Evolutionary conservation across 2,888 invertebrate genomes (phyloP).

Genomic region (Tenodera sinensis): DNA sequence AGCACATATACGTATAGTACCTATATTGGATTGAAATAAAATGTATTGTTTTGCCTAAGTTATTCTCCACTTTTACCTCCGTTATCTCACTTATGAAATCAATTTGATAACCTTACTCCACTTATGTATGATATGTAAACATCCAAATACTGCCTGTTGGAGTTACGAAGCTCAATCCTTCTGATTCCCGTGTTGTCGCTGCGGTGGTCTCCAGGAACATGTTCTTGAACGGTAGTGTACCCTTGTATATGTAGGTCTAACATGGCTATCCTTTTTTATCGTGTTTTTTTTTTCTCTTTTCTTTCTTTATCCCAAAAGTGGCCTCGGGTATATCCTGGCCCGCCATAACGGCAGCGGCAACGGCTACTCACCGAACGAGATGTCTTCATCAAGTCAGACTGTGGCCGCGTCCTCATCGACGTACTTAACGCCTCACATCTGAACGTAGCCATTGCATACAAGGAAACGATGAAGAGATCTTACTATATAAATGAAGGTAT

Average conservation of each 20-base stretch:
- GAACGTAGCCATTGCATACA: not conserved
- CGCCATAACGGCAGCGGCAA: slow-evolving; percentile 2
- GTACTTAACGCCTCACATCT: not conserved
- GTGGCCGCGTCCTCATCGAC: not conserved
- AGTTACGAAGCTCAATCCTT: not conserved
- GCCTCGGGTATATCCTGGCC: slow-evolving; percentile 13
- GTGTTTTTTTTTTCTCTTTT: not conserved
- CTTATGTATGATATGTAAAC: too few relatives aligned
- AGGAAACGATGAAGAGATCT: too few relatives aligned
- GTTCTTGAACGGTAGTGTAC: not conserved
- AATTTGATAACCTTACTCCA: too few relatives aligned
- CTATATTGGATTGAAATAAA: too few relatives aligned
- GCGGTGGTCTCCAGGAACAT: not conserved
- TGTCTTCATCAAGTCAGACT: slow-evolving; percentile 4
- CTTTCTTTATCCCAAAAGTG: slow-evolving; percentile 2
- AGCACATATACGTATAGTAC: too few relatives aligned
- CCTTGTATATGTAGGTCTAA: not conserved
- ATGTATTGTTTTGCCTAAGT: too few relatives aligned
- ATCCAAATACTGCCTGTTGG: not conserved
- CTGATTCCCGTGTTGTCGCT: not conserved
- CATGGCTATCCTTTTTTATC: not conserved
- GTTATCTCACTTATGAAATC: too few relatives aligned
- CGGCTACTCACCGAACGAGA: slow-evolving; percentile 9
- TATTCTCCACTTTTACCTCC: too few relatives aligned
- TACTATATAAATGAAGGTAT: too few relatives aligned